Evolutionary conservation across 2,888 invertebrate genomes (phyloP).

Genomic region (Sminthurinus aureus): DNA sequence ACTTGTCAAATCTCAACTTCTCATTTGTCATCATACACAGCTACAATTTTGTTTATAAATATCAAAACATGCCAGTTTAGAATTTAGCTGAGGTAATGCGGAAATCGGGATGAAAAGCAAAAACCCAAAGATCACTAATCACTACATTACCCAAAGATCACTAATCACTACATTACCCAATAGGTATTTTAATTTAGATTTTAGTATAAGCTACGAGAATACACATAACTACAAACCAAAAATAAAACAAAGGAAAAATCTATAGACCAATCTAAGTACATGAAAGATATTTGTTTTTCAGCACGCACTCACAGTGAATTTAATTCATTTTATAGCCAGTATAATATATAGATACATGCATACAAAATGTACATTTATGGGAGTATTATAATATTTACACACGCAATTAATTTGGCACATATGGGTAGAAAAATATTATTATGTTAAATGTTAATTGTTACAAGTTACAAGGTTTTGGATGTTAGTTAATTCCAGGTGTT

Average conservation of each 20-base stretch:
- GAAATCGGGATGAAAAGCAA: background rate
- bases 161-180: background rate
- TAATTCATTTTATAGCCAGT: background rate
- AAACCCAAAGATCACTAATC: background rate
- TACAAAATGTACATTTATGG: background rate
- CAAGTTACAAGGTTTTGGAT: no score
- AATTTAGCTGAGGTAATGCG: background rate
- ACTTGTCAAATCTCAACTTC: constrained; percentile 12
- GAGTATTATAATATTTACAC: no score
- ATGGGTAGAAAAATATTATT: no score
- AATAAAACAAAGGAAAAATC: background rate
- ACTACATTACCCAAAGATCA: background rate
- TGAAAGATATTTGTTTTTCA: background rate
- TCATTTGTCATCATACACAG: background rate
- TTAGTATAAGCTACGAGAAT: background rate
- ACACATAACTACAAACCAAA: background rate
- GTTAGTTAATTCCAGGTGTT: no score
- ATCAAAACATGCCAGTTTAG: background rate
- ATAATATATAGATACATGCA: background rate
- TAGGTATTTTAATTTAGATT: background rate
- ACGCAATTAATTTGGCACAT: no score
- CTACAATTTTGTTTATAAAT: background rate
- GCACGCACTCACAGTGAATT: background rate
- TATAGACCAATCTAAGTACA: background rate
- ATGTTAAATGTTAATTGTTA: no score